Conservation (phyloP, 1,140 invertebrate genomes). For the Dreissena rostriformis region DNA sequence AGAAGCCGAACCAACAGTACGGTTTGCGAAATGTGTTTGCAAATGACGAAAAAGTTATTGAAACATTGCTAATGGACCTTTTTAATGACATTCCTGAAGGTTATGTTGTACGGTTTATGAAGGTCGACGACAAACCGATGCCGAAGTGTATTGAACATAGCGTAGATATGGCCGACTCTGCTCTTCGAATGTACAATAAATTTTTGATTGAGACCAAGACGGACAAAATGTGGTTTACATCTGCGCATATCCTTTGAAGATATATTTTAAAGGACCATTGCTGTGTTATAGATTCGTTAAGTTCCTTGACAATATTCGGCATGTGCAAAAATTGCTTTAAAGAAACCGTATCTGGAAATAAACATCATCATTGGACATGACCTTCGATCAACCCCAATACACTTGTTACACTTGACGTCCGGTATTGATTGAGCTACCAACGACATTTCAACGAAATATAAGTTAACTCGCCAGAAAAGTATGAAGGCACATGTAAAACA, state of each 20-base stretch:
- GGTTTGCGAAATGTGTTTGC: constrained; percentile 24
- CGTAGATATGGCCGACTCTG: neutral
- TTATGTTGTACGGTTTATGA: neutral
- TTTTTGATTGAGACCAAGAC: constrained; percentile 9
- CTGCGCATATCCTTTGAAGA: constrained; percentile 15
- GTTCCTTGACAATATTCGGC: too few relatives aligned
- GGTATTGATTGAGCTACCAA: too few relatives aligned
- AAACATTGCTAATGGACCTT: constrained; percentile 4
- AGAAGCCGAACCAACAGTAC: constrained; percentile 1
- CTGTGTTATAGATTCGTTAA: too few relatives aligned
- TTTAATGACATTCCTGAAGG: neutral
- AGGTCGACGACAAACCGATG: constrained; percentile 15
- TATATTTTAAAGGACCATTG: too few relatives aligned
- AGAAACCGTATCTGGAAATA: too few relatives aligned
- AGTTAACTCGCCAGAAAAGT: too few relatives aligned
- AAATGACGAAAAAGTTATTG: constrained; percentile 27
- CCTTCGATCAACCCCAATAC: too few relatives aligned
- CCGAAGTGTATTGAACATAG: constrained; percentile 28
- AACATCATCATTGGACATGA: too few relatives aligned
- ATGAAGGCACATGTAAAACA: too few relatives aligned
- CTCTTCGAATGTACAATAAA: constrained; percentile 28
- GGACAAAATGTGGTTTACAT: constrained; percentile 33
- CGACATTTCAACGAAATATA: too few relatives aligned
- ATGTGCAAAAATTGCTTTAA: too few relatives aligned
- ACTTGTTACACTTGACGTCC: too few relatives aligned